Evolutionary conservation across 2,113 vertebrate genomes (phyloP).

Genomic region (Sylvicapra grimmia): DNA sequence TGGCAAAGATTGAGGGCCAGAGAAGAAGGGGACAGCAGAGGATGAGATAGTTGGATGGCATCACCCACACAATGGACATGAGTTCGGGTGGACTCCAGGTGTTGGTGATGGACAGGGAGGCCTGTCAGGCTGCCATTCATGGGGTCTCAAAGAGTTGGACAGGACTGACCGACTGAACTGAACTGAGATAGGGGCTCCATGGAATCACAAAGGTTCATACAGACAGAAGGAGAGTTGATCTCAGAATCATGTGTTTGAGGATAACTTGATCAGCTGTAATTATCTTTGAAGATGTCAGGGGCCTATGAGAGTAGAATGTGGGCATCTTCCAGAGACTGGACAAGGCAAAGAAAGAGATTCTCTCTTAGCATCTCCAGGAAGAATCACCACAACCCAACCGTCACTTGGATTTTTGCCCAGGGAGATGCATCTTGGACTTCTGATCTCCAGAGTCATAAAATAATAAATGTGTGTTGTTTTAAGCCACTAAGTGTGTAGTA

Average conservation of each 20-base stretch:
- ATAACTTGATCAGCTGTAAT: not conserved
- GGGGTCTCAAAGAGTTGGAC: too few relatives aligned
- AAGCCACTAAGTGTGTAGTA: too few relatives aligned
- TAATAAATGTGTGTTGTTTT: too few relatives aligned
- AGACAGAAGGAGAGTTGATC: not conserved
- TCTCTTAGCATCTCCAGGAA: not conserved
- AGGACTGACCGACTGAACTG: too few relatives aligned
- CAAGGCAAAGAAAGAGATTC: not conserved
- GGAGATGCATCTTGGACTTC: not conserved
- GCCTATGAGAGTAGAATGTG: not conserved
- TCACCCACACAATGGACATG: too few relatives aligned
- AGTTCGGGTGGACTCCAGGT: too few relatives aligned
- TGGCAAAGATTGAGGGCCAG: too few relatives aligned
- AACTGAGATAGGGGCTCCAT: not conserved
- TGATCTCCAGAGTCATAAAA: too few relatives aligned
- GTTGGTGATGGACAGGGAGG: too few relatives aligned
- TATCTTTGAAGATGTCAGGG: not conserved
- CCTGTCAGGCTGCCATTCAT: rapidly evolving
- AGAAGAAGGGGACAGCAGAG: rapidly evolving
- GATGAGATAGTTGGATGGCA: too few relatives aligned
- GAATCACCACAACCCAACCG: not conserved
- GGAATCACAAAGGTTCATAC: not conserved
- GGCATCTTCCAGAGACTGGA: not conserved
- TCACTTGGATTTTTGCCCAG: not conserved
- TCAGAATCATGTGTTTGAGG: not conserved